These are phyloP conservation scores for Pseudococcus jackbeardsleyi DNA, from an alignment of 2,888 invertebrate genomes.

Conservation along the genomic window DNA sequence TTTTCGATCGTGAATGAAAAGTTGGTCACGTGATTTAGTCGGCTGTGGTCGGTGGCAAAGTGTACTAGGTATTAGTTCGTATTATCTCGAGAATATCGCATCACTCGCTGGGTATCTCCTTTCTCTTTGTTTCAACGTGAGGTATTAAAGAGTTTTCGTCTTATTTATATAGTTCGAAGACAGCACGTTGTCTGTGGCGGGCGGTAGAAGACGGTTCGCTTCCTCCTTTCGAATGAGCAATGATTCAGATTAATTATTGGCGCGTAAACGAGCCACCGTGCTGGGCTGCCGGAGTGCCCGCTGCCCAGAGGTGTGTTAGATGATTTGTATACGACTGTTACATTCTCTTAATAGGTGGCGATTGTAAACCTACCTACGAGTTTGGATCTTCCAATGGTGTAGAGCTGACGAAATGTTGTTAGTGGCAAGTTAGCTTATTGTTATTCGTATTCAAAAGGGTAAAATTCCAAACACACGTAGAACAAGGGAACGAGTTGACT, in stretches of 20 bases:
- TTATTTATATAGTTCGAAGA: not conserved
- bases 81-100: slow-evolving; percentile 39
- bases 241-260: slow-evolving; percentile 46
- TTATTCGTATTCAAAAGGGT: not conserved
- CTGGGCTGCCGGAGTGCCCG: not conserved
- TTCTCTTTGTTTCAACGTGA: slow-evolving; percentile 54
- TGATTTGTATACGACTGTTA: slow-evolving; percentile 7
- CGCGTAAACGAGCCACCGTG: slow-evolving; percentile 41
- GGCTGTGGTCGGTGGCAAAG: not conserved
- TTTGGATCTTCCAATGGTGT: not conserved
- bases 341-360: not conserved
- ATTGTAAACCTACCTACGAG: not conserved
- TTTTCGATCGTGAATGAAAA: slow-evolving; percentile 51
- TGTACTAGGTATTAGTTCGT: not conserved
- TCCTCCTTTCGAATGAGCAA: slow-evolving; percentile 35
- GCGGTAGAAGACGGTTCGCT: not conserved
- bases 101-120: slow-evolving; percentile 43
- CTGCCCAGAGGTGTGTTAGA: not conserved
- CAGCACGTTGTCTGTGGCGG: not conserved
- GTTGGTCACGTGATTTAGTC: slow-evolving; percentile 1
- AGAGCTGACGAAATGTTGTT: not conserved
- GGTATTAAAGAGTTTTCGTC: slow-evolving; percentile 1
- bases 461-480: not conserved
- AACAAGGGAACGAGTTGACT: not conserved
- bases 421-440: not conserved